Conservation (phyloP, 2,888 invertebrate genomes). For the Eristalinus sepulchralis region DNA sequence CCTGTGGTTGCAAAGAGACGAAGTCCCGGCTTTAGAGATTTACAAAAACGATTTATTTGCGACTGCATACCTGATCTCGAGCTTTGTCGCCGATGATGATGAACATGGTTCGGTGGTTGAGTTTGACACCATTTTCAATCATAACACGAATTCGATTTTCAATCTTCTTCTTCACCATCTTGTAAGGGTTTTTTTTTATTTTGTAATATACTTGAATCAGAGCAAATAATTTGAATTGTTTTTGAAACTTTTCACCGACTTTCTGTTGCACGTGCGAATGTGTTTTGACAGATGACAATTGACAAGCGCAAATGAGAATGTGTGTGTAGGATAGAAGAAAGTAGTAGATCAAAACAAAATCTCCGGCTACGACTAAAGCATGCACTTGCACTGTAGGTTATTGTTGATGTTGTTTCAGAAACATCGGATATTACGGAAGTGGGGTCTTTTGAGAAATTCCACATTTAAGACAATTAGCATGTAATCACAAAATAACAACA, state of each 20-base stretch:
- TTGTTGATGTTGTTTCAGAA: too few relatives aligned
- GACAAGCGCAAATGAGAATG: not conserved
- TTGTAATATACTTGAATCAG: not conserved
- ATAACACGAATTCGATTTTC: constrained; percentile 97
- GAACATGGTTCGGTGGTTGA: constrained; percentile 96
- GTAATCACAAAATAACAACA: too few relatives aligned
- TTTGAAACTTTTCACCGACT: not conserved
- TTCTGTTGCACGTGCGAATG: constrained; percentile 29
- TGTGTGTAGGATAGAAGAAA: not conserved
- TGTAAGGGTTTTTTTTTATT: constrained; percentile 72
- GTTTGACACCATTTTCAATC: constrained; percentile 97
- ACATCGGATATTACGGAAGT: too few relatives aligned
- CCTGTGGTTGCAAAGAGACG: constrained; percentile 82
- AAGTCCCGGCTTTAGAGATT: not conserved
- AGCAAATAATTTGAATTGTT: not conserved
- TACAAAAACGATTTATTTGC: not conserved
- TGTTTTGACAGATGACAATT: constrained; percentile 7
- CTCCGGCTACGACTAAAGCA: not conserved
- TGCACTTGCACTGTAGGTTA: not conserved
- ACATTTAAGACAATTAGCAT: too few relatives aligned
- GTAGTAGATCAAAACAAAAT: not conserved
- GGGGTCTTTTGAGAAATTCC: too few relatives aligned
- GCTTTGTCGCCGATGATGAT: constrained; percentile 97
- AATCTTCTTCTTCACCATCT: constrained; percentile 96
- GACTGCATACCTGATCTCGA: constrained; percentile 90